These are phyloP conservation scores for Pagetopsis macropterus DNA, from an alignment of 2,797 vertebrate genomes.

Conservation along the genomic window DNA sequence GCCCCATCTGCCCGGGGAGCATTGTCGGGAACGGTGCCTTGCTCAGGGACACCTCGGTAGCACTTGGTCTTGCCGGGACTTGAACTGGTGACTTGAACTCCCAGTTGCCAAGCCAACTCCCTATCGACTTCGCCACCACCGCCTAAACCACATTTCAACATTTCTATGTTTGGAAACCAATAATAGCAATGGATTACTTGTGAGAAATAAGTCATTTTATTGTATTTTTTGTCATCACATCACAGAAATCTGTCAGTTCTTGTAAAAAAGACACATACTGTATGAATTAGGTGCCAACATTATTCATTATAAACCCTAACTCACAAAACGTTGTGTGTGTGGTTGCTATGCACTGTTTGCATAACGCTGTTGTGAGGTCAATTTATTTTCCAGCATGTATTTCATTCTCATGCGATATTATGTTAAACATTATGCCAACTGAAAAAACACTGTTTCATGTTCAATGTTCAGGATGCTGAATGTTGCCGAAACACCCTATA, in stretches of 20 bases:
- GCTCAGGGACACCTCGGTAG: no score
- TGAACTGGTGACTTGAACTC: no score
- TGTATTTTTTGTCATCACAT: conserved; percentile 17
- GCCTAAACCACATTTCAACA: background rate
- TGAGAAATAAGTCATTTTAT: conserved; percentile 5
- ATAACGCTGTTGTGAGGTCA: background rate
- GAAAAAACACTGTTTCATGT: background rate
- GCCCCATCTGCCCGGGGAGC: no score
- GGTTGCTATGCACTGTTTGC: background rate
- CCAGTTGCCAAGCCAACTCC: no score
- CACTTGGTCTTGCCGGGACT: no score
- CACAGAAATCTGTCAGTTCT: background rate
- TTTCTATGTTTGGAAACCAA: conserved; percentile 5
- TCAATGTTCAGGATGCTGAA: background rate
- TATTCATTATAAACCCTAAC: background rate
- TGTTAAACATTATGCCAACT: background rate
- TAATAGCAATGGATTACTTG: background rate
- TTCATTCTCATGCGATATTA: background rate
- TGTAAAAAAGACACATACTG: background rate
- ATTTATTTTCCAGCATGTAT: background rate
- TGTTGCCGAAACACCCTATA: background rate
- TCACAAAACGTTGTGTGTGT: background rate
- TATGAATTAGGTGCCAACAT: background rate
- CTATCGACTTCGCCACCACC: no score
- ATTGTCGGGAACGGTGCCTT: no score